Evolutionary conservation across 2,888 invertebrate genomes (phyloP).

Genomic region (Camptogramma bilineatum): DNA sequence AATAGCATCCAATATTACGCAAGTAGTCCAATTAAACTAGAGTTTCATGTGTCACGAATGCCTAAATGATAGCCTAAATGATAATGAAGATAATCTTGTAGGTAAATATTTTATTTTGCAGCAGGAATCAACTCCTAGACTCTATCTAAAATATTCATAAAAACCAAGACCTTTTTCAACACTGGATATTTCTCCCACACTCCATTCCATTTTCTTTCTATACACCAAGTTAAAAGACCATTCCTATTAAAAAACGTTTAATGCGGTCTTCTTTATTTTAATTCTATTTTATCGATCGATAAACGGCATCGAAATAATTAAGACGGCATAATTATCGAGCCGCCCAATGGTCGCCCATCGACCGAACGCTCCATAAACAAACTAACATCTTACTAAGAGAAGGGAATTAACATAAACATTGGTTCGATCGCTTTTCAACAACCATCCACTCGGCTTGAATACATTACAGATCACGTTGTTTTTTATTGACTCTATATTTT

Average conservation of each 20-base stretch:
- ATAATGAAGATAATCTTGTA: too few relatives aligned
- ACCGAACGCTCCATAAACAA: constrained; percentile 63
- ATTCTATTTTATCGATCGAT: constrained; percentile 17
- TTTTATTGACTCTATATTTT: constrained; percentile 79
- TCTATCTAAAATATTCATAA: too few relatives aligned
- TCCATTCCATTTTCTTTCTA: background rate
- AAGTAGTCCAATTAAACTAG: too few relatives aligned
- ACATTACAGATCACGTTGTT: constrained; percentile 69
- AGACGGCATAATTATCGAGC: constrained; percentile 65
- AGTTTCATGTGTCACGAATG: too few relatives aligned
- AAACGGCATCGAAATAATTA: constrained; percentile 47
- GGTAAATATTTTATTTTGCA: too few relatives aligned
- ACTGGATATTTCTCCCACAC: too few relatives aligned
- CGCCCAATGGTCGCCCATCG: constrained; percentile 57
- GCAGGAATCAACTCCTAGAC: too few relatives aligned
- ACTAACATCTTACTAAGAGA: constrained; percentile 65
- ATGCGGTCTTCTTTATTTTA: background rate
- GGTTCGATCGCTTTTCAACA: constrained; percentile 68
- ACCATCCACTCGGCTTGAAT: constrained; percentile 72
- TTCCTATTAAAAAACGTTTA: background rate
- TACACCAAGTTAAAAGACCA: background rate
- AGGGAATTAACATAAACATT: constrained; percentile 79
- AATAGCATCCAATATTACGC: too few relatives aligned
- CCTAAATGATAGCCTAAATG: too few relatives aligned
- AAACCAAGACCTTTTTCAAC: too few relatives aligned